A percentile compares a stretch with the other conserved stretches of the same genome.
These are phyloP conservation scores for Syngnathus rostellatus DNA, from an alignment of 2,797 vertebrate genomes.

Conservation along the genomic window DNA sequence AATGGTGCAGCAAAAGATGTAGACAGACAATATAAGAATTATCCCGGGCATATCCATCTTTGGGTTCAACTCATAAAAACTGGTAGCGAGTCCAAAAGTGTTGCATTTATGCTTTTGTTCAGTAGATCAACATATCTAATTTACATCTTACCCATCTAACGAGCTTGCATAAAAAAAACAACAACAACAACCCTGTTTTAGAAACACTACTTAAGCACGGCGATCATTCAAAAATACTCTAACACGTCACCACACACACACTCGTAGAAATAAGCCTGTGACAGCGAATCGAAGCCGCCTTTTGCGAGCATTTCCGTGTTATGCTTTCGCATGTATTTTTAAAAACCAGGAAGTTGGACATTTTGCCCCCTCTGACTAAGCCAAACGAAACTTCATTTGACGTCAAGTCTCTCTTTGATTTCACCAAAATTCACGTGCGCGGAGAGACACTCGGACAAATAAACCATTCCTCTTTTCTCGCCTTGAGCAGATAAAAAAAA, in stretches of 20 bases:
- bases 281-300: slow-evolving; percentile 26
- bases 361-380: neutral
- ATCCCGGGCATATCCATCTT: neutral
- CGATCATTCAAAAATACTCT: slow-evolving; percentile 51
- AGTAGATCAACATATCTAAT: slow-evolving; percentile 32
- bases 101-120: neutral
- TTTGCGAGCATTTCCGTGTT: neutral
- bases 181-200: slow-evolving; percentile 33
- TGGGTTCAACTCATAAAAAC: neutral
- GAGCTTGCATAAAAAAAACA: slow-evolving; percentile 34
- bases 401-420: neutral
- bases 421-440: neutral
- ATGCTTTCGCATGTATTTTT: neutral
- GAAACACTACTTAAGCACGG: slow-evolving; percentile 48
- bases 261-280: slow-evolving; percentile 28
- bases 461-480: neutral
- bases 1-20: no score
- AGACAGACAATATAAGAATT: no score
- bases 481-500: neutral
- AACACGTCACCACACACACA: slow-evolving; percentile 43
- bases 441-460: neutral
- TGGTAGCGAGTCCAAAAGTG: neutral
- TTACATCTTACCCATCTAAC: slow-evolving; percentile 44
- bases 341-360: neutral
- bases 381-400: neutral